Base-by-base conservation (phyloP, 37 sponge, comb jelly and placozoan species). In the Lycopodina hypogea region DNA sequence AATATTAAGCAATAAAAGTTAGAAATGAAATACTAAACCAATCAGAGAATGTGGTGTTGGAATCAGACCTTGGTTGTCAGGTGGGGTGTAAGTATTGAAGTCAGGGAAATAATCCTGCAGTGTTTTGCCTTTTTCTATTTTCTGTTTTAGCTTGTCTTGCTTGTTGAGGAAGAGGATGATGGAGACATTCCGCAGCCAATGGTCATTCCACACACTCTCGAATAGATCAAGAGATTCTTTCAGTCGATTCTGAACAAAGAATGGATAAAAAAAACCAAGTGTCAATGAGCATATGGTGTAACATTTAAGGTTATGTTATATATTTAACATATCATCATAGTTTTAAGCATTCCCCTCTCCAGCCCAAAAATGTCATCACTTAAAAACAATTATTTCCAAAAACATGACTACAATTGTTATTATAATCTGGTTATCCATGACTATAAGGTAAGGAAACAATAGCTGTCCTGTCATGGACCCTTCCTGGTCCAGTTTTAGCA, bases 131-230 rank as follows among this genome's bases (percentile, higher is more conserved):
- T 61, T 65, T 17, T 70, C 75, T 42, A 98, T 77, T 81, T 98
- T 98, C 56, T 82, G 18, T 55, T 75, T 82, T 39, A 98, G 80
- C n/a, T 89, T 61, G 71, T 98, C 99, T 65, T 95, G 96, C 62
- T 98, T 98, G 83, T 98, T 98, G 35, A 98, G 75, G 76, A 98
- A 98, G 41, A 98, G 76, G 56, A 98, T 98, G 45, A 98, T 85
- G 9, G 96, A 95, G 4, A 98, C 95, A 45, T 29, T 89, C 28
- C 81, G 75, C 45, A 98, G 67, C 96, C 96, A 98, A 84, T 94
- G 88, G 75, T 98, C 95, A 77, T 90, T 95, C 99, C 99, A 98
- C 29, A 98, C 90, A 28, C 74, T 82, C 55, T 98, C 92, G 91
- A 98, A 98, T 51, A 98, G 59, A 1, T 83, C 73, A 57, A 98